Percentiles rank a stretch among this genome's conserved stretches.
Conservation (phyloP, 2,797 vertebrate genomes). For the Phoebastria nigripes region DNA sequence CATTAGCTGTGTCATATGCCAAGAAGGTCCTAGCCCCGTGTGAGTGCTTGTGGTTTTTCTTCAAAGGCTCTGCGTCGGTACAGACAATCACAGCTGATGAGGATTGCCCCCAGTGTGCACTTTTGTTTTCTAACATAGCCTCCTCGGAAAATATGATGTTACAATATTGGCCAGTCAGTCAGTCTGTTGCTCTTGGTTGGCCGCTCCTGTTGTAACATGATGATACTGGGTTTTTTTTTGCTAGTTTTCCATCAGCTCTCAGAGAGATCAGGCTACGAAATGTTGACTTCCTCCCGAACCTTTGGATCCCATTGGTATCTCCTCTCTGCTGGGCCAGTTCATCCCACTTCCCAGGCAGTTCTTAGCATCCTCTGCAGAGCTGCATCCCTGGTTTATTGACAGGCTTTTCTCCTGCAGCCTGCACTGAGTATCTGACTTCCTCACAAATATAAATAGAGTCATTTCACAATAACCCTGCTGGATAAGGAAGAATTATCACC, state of each 20-base stretch:
- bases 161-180: neutral
- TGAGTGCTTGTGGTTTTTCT: neutral
- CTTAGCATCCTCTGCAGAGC: neutral
- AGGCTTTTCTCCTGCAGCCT: neutral
- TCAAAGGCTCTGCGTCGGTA: neutral
- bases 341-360: neutral
- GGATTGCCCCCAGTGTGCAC: neutral
- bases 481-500: neutral
- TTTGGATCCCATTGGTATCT: neutral
- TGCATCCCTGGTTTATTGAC: neutral
- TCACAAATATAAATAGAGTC: neutral
- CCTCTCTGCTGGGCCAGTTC: neutral
- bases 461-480: neutral
- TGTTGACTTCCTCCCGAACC: neutral
- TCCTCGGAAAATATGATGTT: neutral
- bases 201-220: neutral
- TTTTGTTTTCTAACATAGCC: neutral
- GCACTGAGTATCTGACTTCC: neutral
- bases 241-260: neutral
- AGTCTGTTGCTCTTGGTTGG: neutral
- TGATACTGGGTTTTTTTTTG: neutral
- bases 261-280: neutral
- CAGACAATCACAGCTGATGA: neutral
- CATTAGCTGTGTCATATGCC: neutral
- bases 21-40: fast-evolving